Conservation (phyloP, 2,888 invertebrate species). For the Nasonia oneida region DNA sequence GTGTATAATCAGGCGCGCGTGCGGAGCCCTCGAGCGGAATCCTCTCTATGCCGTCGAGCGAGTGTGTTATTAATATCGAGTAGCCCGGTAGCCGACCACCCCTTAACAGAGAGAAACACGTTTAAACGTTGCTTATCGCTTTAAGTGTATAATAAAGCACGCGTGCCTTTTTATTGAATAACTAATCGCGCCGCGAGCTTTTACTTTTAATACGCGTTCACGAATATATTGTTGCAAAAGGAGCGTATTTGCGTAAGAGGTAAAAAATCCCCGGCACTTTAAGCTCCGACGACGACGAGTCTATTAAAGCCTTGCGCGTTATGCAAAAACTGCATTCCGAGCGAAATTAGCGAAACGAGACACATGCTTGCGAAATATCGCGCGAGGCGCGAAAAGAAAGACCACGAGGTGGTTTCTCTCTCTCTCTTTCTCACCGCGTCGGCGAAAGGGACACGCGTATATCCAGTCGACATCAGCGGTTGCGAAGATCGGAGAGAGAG, state of each 20-base stretch:
- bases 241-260: background rate
- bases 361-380: no score
- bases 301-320: no score
- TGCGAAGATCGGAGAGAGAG: background rate
- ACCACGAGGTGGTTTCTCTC: background rate
- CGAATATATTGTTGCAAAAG: background rate
- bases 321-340: no score
- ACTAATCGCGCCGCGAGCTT: constrained; percentile 39
- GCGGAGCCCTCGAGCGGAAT: constrained; percentile 32
- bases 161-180: background rate
- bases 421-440: background rate
- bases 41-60: constrained; percentile 9
- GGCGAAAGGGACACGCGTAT: background rate
- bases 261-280: background rate
- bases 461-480: background rate
- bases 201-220: constrained; percentile 64
- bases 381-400: background rate
- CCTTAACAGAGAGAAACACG: constrained; percentile 6
- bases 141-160: background rate
- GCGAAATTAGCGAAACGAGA: no score
- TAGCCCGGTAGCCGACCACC: constrained; percentile 46
- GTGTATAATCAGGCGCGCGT: constrained; percentile 41
- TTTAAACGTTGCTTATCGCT: background rate
- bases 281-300: background rate
- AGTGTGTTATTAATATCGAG: constrained; percentile 51